Conservation (phyloP, 2,888 invertebrate genomes). For the Pseudococcus longispinus region DNA sequence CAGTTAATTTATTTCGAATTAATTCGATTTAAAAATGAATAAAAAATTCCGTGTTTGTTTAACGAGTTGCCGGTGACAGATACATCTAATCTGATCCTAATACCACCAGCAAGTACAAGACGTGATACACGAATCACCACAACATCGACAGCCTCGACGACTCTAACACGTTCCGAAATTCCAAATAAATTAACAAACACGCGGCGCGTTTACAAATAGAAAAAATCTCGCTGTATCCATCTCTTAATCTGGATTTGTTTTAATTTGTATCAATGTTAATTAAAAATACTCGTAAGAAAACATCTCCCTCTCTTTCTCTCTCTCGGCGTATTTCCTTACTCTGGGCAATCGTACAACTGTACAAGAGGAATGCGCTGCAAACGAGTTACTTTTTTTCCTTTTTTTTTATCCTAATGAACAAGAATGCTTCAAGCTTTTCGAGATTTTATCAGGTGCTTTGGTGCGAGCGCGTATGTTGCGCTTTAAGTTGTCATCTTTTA, state of each 20-base stretch:
- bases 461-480: conserved; percentile 34
- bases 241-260: conserved; percentile 35
- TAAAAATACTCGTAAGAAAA: conserved; percentile 32
- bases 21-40: conserved; percentile 41
- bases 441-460: conserved; percentile 36
- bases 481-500: conserved; percentile 24
- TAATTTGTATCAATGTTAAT: conserved; percentile 45
- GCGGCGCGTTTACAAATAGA: conserved; percentile 22
- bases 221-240: conserved; percentile 12
- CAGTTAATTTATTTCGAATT: conserved; percentile 43
- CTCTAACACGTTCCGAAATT: conserved; percentile 37
- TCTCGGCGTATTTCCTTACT: background rate
- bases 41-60: conserved; percentile 31
- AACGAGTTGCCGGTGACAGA: conserved; percentile 21
- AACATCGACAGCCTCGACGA: conserved; percentile 2
- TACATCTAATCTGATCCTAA: conserved; percentile 43
- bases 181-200: conserved; percentile 39
- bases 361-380: background rate
- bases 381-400: conserved; percentile 3
- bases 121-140: conserved; percentile 34
- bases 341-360: background rate
- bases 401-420: conserved; percentile 18
- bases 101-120: conserved; percentile 36
- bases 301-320: background rate
- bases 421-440: conserved; percentile 32